Conservation (phyloP, 2,113 vertebrate genomes). For the Callaeas wilsoni region DNA sequence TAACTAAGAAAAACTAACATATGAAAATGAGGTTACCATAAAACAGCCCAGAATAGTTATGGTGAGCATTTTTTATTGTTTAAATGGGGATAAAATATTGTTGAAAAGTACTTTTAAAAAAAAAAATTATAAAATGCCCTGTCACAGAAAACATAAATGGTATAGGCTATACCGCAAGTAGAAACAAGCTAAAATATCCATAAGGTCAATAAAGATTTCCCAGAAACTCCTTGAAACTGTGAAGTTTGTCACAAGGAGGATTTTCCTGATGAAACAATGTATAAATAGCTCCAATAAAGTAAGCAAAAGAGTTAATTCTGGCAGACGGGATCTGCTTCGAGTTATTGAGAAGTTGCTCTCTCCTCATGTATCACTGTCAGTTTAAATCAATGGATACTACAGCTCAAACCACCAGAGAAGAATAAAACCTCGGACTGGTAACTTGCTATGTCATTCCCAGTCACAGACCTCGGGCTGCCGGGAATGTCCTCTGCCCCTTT, state of each 20-base stretch:
- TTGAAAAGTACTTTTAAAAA: not conserved
- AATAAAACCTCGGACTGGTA: not conserved
- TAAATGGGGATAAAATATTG: not conserved
- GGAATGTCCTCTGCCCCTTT: not conserved
- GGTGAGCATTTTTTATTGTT: not conserved
- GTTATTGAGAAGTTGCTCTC: not conserved
- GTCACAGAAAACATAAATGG: not conserved
- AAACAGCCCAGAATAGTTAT: not conserved
- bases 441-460: not conserved
- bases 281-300: not conserved
- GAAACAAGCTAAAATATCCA: not conserved
- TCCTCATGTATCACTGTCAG: not conserved
- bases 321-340: not conserved
- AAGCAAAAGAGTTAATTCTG: not conserved
- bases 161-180: not conserved
- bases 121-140: not conserved
- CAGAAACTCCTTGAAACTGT: not conserved
- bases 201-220: not conserved
- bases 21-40: not conserved
- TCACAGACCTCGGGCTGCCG: not conserved
- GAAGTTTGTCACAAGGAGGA: not conserved
- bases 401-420: not conserved
- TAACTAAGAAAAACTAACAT: not conserved
- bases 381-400: not conserved
- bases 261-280: not conserved